Percentiles rank a stretch among this genome's conserved stretches.
These are phyloP conservation scores for Epinotia bilunana DNA, from an alignment of 2,888 invertebrate genomes.

Conservation along the genomic window DNA sequence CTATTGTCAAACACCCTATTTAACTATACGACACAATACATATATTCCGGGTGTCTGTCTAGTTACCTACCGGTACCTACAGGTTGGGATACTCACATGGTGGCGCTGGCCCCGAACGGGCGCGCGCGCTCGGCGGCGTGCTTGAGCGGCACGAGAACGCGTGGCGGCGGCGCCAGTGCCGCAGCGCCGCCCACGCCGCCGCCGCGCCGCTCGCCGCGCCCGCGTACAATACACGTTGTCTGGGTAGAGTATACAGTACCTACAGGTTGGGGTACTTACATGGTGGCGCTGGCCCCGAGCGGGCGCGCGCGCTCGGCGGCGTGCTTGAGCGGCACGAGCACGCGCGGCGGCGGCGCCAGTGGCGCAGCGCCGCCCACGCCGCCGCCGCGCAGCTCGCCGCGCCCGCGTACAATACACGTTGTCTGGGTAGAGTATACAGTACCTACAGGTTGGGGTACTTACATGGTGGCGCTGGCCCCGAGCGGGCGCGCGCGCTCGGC, in stretches of 20 bases:
- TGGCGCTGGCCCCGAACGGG: slow-evolving; percentile 54
- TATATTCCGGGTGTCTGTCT: too few species aligned
- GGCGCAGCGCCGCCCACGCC: slow-evolving; percentile 60
- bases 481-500: slow-evolving; percentile 50
- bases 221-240: too few species aligned
- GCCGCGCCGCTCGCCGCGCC: too few species aligned
- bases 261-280: slow-evolving; percentile 61
- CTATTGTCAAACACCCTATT: too few species aligned
- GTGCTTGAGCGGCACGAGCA: slow-evolving; percentile 45
- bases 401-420: too few species aligned
- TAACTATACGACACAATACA: too few species aligned
- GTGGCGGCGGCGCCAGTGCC: slow-evolving; percentile 55
- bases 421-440: too few species aligned
- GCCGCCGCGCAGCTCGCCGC: too few species aligned
- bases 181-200: slow-evolving; percentile 60
- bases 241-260: too few species aligned
- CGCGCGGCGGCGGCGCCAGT: slow-evolving; percentile 53
- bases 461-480: slow-evolving; percentile 63
- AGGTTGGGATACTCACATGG: slow-evolving; percentile 65
- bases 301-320: slow-evolving; percentile 49
- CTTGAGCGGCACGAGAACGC: slow-evolving; percentile 46
- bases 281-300: slow-evolving; percentile 56
- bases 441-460: slow-evolving; percentile 53
- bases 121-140: slow-evolving; percentile 46
- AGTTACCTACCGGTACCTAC: too few species aligned